phyloP scores from a whole-genome alignment of 2,888 invertebrate genomes.

The Cylloceria caligata region DNA sequence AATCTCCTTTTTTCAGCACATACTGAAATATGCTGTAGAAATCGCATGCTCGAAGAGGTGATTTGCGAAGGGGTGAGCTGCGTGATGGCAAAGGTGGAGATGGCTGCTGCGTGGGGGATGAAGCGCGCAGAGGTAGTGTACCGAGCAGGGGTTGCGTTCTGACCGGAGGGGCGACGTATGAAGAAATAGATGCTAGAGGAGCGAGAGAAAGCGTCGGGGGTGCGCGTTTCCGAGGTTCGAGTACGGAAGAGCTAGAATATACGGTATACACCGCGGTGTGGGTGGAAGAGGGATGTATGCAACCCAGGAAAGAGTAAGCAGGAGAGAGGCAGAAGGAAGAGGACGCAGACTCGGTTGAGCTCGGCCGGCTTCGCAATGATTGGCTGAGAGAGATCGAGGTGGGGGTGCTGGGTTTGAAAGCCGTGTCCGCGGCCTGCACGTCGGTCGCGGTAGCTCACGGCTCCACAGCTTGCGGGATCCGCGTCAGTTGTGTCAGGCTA shows the following conservation, averaged over 20 bases:
- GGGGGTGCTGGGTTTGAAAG: constrained; percentile 78
- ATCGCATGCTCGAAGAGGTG: constrained; percentile 63
- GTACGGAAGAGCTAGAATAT: constrained; percentile 37
- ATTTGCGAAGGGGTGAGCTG: constrained; percentile 43
- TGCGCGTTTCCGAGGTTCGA: constrained; percentile 48
- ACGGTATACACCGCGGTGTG: constrained; percentile 13
- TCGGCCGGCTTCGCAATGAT: constrained; percentile 74
- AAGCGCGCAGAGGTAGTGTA: constrained; percentile 32
- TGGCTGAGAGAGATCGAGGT: constrained; percentile 72
- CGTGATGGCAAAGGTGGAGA: not conserved
- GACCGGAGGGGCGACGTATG: constrained; percentile 16
- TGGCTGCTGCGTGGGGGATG: constrained; percentile 30
- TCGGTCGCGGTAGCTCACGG: constrained; percentile 72
- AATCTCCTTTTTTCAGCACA: too few species aligned
- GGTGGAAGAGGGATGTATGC: constrained; percentile 33
- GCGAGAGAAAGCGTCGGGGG: constrained; percentile 50
- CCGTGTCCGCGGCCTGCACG: constrained; percentile 72
- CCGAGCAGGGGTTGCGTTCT: constrained; percentile 39
- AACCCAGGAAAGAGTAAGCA: constrained; percentile 41
- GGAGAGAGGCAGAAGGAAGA: constrained; percentile 30
- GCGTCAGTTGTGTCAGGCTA: constrained; percentile 84
- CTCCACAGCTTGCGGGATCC: constrained; percentile 70
- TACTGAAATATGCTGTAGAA: constrained; percentile 56
- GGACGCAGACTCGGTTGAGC: constrained; percentile 70
- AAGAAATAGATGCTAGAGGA: constrained; percentile 29